Evolutionary conservation across 2,113 vertebrate species (phyloP).

Genomic region (Melanostigma gelatinosum): DNA sequence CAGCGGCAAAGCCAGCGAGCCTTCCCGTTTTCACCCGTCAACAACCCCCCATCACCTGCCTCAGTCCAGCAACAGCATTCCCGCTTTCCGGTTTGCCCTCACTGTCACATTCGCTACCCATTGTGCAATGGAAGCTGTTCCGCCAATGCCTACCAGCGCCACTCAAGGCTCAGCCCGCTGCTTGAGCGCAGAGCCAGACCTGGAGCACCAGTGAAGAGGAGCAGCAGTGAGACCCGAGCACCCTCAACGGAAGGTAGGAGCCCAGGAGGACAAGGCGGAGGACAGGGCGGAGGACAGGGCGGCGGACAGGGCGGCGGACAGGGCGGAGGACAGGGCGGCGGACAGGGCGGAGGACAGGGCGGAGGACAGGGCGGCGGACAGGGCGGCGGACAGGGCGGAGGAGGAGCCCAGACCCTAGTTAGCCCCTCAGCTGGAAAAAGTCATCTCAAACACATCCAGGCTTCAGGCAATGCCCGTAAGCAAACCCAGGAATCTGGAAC

Average conservation of each 20-base stretch:
- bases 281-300: background rate
- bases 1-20: slow-evolving; percentile 75
- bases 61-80: slow-evolving; percentile 68
- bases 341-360: slow-evolving; percentile 38
- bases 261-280: slow-evolving; percentile 58
- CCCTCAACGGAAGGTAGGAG: slow-evolving; percentile 69
- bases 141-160: slow-evolving; percentile 82
- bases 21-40: slow-evolving; percentile 75
- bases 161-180: slow-evolving; percentile 83
- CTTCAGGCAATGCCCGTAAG: slow-evolving; percentile 73
- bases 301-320: slow-evolving; percentile 37
- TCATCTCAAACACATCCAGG: slow-evolving; percentile 78
- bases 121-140: slow-evolving; percentile 84
- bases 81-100: slow-evolving; percentile 76
- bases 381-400: slow-evolving; percentile 17
- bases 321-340: slow-evolving; percentile 41
- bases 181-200: slow-evolving; percentile 74
- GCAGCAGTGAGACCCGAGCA: slow-evolving; percentile 82
- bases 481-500: slow-evolving; percentile 61
- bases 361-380: slow-evolving; percentile 50
- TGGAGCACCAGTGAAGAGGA: slow-evolving; percentile 72
- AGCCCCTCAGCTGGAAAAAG: slow-evolving; percentile 76
- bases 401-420: slow-evolving; percentile 73
- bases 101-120: slow-evolving; percentile 83
- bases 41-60: slow-evolving; percentile 76